phyloP scores from a whole-genome alignment of 2,888 invertebrate species.

The Tricholauxania praeusta region DNA sequence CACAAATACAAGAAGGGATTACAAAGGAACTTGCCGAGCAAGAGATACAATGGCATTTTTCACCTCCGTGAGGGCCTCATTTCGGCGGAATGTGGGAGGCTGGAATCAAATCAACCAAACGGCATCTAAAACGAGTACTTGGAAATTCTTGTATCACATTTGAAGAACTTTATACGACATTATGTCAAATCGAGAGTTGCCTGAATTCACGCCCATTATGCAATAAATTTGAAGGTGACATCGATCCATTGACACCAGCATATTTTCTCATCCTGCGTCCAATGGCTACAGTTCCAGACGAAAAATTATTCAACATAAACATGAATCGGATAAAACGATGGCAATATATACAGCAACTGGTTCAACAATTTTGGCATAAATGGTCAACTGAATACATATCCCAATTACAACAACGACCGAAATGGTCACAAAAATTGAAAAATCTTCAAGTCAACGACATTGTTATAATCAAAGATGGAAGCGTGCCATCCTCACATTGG shows the following conservation, averaged over 20 bases:
- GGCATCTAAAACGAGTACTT: constrained; percentile 36
- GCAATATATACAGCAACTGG: constrained; percentile 38
- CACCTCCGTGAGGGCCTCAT: constrained; percentile 51
- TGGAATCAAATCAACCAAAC: constrained; percentile 35
- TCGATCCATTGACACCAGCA: constrained; percentile 44
- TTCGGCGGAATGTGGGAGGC: constrained; percentile 38
- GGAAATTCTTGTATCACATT: constrained; percentile 30
- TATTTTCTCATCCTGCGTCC: constrained; percentile 45
- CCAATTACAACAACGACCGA: neutral
- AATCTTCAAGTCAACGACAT: neutral
- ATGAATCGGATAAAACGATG: constrained; percentile 36
- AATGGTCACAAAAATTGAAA: constrained; percentile 1
- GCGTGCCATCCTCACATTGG: neutral
- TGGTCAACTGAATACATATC: neutral
- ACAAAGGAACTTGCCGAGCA: too few relatives aligned
- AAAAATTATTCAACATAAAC: constrained; percentile 23
- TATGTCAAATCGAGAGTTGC: constrained; percentile 40
- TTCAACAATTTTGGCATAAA: constrained; percentile 9
- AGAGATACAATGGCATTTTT: too few relatives aligned
- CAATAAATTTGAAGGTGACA: constrained; percentile 23
- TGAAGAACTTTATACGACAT: constrained; percentile 36
- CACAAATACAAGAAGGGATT: constrained; percentile 12
- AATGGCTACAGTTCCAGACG: constrained; percentile 26
- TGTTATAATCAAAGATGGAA: neutral
- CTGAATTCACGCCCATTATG: constrained; percentile 24